Conservation (phyloP, 2,113 vertebrate species). For the Lamprotornis superbus region DNA sequence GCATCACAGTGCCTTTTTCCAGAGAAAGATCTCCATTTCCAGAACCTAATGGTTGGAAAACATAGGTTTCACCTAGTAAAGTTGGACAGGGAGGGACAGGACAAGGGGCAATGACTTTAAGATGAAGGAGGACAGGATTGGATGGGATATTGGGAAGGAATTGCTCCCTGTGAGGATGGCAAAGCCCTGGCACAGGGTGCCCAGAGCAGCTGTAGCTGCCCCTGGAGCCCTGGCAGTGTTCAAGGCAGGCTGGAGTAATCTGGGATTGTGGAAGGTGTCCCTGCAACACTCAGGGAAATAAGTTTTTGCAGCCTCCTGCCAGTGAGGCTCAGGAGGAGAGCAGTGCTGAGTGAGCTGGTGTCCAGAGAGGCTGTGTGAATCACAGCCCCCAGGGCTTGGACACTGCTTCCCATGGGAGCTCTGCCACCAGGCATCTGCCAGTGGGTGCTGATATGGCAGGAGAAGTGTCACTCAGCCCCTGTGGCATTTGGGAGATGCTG, state of each 20-base stretch:
- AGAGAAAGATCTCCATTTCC: background rate
- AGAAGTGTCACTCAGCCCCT: background rate
- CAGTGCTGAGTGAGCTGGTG: background rate
- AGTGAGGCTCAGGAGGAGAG: background rate
- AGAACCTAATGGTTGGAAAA: too few relatives aligned
- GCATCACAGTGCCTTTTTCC: background rate
- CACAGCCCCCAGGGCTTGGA: background rate
- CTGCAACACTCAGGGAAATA: background rate
- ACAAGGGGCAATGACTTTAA: background rate
- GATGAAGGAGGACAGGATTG: background rate
- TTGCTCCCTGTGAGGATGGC: background rate
- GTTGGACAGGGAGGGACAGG: background rate
- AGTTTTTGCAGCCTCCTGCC: background rate
- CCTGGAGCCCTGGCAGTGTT: too few relatives aligned
- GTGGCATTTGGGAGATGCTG: background rate
- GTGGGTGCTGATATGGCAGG: background rate
- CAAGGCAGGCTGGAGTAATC: background rate
- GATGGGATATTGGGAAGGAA: background rate
- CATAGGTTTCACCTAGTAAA: too few relatives aligned
- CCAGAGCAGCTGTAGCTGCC: too few relatives aligned
- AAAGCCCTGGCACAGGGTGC: background rate
- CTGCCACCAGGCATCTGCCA: background rate
- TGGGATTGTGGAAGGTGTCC: background rate
- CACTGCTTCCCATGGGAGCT: background rate
- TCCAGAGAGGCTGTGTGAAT: background rate